A percentile compares a stretch with the other conserved stretches of the same genome.
These are phyloP conservation scores for Petroica traversi DNA, from an alignment of 2,113 vertebrate genomes.

Conservation along the genomic window DNA sequence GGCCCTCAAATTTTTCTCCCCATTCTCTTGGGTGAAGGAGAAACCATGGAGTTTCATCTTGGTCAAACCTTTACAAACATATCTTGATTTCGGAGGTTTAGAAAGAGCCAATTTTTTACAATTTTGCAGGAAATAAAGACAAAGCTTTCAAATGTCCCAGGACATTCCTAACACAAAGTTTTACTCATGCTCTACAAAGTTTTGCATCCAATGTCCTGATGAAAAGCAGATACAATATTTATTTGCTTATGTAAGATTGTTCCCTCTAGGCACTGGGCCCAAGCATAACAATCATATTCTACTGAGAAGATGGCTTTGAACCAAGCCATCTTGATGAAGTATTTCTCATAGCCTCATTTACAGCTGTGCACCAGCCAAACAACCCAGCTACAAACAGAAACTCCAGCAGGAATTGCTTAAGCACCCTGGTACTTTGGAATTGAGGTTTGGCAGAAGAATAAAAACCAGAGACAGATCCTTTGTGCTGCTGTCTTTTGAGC, in stretches of 20 bases:
- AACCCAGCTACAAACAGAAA: slow-evolving; percentile 10
- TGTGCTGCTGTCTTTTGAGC: neutral
- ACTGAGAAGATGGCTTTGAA: slow-evolving; percentile 32
- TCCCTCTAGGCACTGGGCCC: neutral
- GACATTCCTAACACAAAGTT: neutral
- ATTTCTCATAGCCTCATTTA: slow-evolving; percentile 37
- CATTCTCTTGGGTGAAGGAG: neutral
- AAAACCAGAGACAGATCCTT: neutral
- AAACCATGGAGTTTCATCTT: neutral
- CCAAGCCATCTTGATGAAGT: slow-evolving; percentile 27
- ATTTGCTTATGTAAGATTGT: slow-evolving; percentile 16
- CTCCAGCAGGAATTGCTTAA: neutral
- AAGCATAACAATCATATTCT: neutral
- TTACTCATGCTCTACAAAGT: neutral
- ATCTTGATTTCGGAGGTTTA: neutral
- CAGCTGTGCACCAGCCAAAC: slow-evolving; percentile 28
- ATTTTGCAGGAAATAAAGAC: neutral
- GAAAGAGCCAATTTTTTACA: neutral
- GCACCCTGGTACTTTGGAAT: neutral
- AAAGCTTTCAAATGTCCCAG: neutral
- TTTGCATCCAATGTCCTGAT: neutral
- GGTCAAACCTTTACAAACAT: neutral
- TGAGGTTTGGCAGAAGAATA: slow-evolving; percentile 3
- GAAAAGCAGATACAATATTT: slow-evolving; percentile 11
- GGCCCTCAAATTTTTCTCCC: neutral